These are phyloP conservation scores for Molossus alvarezi DNA, from an alignment of 2,797 vertebrate genomes.

Conservation along the genomic window DNA sequence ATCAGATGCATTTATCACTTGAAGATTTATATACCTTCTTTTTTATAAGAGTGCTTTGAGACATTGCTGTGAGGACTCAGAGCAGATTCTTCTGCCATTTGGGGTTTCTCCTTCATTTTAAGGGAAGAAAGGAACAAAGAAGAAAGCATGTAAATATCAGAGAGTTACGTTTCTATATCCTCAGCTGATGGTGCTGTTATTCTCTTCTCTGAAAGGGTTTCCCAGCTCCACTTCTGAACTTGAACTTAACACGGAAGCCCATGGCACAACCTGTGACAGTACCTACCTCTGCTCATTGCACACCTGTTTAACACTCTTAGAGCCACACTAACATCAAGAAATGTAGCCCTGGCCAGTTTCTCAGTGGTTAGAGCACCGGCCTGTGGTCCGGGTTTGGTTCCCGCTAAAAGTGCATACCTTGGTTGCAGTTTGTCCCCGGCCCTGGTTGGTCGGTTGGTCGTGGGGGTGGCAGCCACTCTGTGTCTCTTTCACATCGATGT, in stretches of 20 bases:
- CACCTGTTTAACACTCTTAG: neutral
- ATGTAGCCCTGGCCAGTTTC: neutral
- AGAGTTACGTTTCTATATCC: neutral
- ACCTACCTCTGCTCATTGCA: neutral
- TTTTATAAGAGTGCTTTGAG: neutral
- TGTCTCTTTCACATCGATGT: too few species aligned
- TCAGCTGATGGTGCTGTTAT: neutral
- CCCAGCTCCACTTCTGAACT: neutral
- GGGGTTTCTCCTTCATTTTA: neutral
- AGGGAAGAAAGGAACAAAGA: neutral
- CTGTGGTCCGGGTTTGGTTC: too few species aligned
- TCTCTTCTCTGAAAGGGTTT: neutral
- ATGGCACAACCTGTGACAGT: neutral
- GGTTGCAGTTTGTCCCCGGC: too few species aligned
- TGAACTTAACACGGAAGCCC: neutral
- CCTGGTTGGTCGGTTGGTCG: too few species aligned
- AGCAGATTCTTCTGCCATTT: neutral
- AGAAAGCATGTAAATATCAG: neutral
- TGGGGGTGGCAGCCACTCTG: too few species aligned
- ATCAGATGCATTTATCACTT: constrained; percentile 40
- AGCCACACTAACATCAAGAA: neutral
- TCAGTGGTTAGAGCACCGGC: too few species aligned
- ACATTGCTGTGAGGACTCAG: neutral
- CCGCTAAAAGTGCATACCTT: too few species aligned
- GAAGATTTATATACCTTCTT: neutral